Evolutionary conservation across 2,113 vertebrate genomes (phyloP).

Genomic region (Galemys pyrenaicus): DNA sequence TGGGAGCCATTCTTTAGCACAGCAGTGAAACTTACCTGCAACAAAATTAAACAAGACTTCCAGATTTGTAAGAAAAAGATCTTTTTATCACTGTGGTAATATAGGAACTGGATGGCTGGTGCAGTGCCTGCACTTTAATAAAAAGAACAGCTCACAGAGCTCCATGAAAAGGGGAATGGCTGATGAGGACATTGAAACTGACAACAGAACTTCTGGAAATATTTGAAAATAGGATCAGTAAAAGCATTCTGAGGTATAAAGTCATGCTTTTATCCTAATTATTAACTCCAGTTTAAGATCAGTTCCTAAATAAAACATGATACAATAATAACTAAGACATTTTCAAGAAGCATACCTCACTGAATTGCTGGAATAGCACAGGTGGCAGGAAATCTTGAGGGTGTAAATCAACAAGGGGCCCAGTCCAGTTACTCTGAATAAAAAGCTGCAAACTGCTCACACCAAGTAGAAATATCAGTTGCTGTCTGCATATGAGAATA

Average conservation of each 20-base stretch:
- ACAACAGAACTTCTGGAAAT: not conserved
- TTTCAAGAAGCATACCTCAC: slow-evolving; percentile 86
- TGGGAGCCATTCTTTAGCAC: not conserved
- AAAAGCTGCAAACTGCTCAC: slow-evolving; percentile 94
- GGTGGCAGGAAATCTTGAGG: slow-evolving; percentile 89
- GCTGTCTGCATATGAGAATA: slow-evolving; percentile 86
- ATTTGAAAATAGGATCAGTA: not conserved
- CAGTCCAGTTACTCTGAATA: slow-evolving; percentile 97
- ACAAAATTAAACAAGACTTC: not conserved
- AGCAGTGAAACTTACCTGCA: not conserved
- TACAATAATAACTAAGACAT: not conserved
- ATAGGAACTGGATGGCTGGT: not conserved
- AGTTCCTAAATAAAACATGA: not conserved
- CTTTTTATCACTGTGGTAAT: too few species aligned
- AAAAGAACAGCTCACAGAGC: not conserved
- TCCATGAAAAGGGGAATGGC: not conserved
- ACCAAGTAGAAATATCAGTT: slow-evolving; percentile 88
- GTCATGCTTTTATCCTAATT: not conserved
- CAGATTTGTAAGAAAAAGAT: not conserved
- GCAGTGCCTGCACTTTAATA: not conserved
- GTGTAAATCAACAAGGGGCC: slow-evolving; percentile 88
- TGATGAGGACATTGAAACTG: not conserved
- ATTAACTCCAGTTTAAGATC: not conserved
- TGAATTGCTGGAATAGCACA: slow-evolving; percentile 84
- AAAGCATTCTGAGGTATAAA: slow-evolving; percentile 8